Evolutionary conservation across 2,888 invertebrate species (phyloP).

Genomic region (Idaea dimidiata): DNA sequence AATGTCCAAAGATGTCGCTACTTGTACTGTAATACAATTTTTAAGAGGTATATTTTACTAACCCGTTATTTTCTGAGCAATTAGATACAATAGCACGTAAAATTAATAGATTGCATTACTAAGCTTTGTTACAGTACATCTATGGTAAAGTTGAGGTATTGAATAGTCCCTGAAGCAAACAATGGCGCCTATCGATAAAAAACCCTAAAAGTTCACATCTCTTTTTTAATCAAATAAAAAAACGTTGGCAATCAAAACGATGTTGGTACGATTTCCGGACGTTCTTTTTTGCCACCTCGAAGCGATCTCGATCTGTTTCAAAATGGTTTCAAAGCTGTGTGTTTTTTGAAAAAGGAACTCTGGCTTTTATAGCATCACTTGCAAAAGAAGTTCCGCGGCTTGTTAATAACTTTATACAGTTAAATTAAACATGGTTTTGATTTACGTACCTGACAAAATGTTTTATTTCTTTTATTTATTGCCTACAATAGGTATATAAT

Average conservation of each 20-base stretch:
- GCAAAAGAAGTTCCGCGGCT: neutral
- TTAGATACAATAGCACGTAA: too few species aligned
- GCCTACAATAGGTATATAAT: too few species aligned
- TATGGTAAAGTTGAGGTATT: too few species aligned
- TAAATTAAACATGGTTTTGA: too few species aligned
- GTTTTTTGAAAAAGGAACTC: slow-evolving; percentile 61
- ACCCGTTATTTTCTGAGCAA: too few species aligned
- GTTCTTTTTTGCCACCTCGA: slow-evolving; percentile 57
- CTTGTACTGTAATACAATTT: neutral
- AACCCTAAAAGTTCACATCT: slow-evolving; percentile 28
- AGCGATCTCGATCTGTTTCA: slow-evolving; percentile 49
- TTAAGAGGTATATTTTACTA: too few species aligned
- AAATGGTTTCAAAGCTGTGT: slow-evolving; percentile 60
- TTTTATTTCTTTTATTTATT: too few species aligned
- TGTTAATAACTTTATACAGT: neutral
- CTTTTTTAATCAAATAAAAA: slow-evolving; percentile 55
- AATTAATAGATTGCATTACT: too few species aligned
- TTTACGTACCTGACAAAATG: too few species aligned
- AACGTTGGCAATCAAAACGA: slow-evolving; percentile 59
- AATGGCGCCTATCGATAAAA: too few species aligned
- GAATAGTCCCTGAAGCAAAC: too few species aligned
- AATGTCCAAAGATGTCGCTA: slow-evolving; percentile 20
- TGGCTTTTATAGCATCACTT: slow-evolving; percentile 38
- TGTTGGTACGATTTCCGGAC: slow-evolving; percentile 67
- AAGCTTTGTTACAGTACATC: too few species aligned